Percentiles rank a stretch among this genome's conserved stretches.
phyloP scores from a whole-genome alignment of 2,797 vertebrate genomes.

The Pterois miles region DNA sequence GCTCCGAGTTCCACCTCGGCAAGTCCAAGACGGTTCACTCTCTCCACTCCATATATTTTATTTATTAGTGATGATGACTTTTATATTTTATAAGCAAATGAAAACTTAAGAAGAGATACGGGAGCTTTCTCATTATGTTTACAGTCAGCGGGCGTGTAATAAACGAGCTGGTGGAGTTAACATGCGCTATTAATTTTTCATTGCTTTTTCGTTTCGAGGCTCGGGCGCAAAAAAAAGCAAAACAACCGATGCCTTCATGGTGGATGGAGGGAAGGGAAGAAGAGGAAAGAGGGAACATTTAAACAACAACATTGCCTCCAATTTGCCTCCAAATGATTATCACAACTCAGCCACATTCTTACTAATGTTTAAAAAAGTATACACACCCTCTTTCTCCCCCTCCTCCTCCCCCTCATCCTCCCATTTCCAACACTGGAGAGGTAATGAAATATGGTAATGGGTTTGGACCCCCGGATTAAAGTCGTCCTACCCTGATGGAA shows the following conservation, averaged over 20 bases:
- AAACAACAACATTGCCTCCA: slow-evolving; percentile 65
- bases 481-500: slow-evolving; percentile 79
- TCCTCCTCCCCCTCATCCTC: slow-evolving; percentile 27
- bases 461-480: slow-evolving; percentile 78
- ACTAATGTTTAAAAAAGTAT: slow-evolving; percentile 73
- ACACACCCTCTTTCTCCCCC: slow-evolving; percentile 23
- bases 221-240: slow-evolving; percentile 63
- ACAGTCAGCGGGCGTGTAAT: slow-evolving; percentile 83
- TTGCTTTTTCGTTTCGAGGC: slow-evolving; percentile 78
- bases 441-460: slow-evolving; percentile 84
- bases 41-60: slow-evolving; percentile 59
- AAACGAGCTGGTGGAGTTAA: slow-evolving; percentile 82
- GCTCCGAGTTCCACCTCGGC: slow-evolving; percentile 7
- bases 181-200: slow-evolving; percentile 85
- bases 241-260: slow-evolving; percentile 65
- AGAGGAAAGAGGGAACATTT: slow-evolving; percentile 41
- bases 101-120: slow-evolving; percentile 76
- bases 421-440: slow-evolving; percentile 69
- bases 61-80: slow-evolving; percentile 68
- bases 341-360: slow-evolving; percentile 66
- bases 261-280: slow-evolving; percentile 53
- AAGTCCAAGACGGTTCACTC: slow-evolving; percentile 39
- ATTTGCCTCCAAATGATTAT: slow-evolving; percentile 77
- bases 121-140: slow-evolving; percentile 82
- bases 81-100: slow-evolving; percentile 67